These are phyloP conservation scores for Vannuccia rotundouncinata DNA, from an alignment of 2,888 invertebrate species.

Conservation along the genomic window DNA sequence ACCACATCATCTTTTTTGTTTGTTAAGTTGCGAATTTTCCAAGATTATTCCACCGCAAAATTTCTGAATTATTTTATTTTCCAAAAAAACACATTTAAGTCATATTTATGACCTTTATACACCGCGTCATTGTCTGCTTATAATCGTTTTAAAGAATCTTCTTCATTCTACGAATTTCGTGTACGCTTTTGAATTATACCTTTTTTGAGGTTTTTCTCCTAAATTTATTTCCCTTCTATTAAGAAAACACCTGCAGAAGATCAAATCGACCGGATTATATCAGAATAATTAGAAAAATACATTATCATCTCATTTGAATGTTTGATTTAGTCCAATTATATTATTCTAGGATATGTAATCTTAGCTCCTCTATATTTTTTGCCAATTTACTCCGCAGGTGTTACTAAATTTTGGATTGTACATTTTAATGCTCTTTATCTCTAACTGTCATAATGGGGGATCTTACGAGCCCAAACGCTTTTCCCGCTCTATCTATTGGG, in stretches of 20 bases:
- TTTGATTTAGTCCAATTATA: no score
- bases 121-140: no score
- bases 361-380: neutral
- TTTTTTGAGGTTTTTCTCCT: neutral
- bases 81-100: no score
- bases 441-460: neutral
- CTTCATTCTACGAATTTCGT: constrained; percentile 5
- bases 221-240: neutral
- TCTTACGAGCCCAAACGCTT: no score
- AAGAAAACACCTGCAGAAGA: neutral
- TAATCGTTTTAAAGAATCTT: constrained; percentile 13
- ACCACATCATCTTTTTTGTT: neutral
- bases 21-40: neutral
- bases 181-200: neutral
- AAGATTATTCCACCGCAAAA: neutral
- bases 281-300: neutral
- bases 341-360: no score
- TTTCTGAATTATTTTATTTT: neutral
- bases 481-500: neutral
- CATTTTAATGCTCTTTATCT: neutral
- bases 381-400: neutral
- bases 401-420: neutral
- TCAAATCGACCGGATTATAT: constrained; percentile 21
- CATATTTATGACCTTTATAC: no score
- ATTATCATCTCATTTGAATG: no score